Percentiles rank a stretch among this genome's conserved stretches.
phyloP scores from a whole-genome alignment of 2,888 invertebrate species.

The Anoplius nigerrimus region DNA sequence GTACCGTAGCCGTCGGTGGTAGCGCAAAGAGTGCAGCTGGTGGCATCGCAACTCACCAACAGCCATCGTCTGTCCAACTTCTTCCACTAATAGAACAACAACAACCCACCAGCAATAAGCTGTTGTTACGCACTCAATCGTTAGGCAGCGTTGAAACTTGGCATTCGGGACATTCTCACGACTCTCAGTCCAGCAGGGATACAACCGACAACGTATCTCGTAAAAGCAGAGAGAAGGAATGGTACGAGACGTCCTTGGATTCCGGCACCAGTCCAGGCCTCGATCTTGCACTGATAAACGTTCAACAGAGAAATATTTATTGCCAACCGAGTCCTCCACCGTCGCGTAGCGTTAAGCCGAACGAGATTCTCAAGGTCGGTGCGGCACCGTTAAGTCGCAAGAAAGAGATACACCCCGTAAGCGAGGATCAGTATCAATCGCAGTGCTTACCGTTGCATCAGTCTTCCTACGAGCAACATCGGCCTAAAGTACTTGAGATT shows the following conservation, averaged over 20 bases:
- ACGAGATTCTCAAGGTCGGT: conserved; percentile 35
- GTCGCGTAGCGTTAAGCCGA: conserved; percentile 15
- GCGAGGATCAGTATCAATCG: conserved; percentile 32
- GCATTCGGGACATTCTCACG: conserved; percentile 60
- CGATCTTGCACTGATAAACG: conserved; percentile 25
- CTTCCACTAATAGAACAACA: conserved; percentile 57
- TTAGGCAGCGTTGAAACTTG: conserved; percentile 78
- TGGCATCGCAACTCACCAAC: conserved; percentile 35
- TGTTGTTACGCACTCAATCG: conserved; percentile 78
- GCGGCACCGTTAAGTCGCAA: conserved; percentile 36
- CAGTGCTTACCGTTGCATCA: conserved; percentile 44
- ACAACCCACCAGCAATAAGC: conserved; percentile 52
- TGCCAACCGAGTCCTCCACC: conserved; percentile 43
- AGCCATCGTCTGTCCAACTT: conserved; percentile 43
- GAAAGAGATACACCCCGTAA: conserved; percentile 32
- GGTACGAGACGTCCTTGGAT: conserved; percentile 83
- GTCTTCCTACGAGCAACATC: conserved; percentile 71
- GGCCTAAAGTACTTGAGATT: conserved; percentile 77
- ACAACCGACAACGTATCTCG: conserved; percentile 48
- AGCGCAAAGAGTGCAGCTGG: conserved; percentile 33
- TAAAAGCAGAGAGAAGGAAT: conserved; percentile 78
- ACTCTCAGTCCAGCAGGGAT: conserved; percentile 58
- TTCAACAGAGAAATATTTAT: conserved; percentile 35
- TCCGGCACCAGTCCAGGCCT: conserved; percentile 57
- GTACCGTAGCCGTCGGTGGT: conserved; percentile 53